Conservation (phyloP, 2,113 vertebrate genomes). For the Eretmochelys imbricata region DNA sequence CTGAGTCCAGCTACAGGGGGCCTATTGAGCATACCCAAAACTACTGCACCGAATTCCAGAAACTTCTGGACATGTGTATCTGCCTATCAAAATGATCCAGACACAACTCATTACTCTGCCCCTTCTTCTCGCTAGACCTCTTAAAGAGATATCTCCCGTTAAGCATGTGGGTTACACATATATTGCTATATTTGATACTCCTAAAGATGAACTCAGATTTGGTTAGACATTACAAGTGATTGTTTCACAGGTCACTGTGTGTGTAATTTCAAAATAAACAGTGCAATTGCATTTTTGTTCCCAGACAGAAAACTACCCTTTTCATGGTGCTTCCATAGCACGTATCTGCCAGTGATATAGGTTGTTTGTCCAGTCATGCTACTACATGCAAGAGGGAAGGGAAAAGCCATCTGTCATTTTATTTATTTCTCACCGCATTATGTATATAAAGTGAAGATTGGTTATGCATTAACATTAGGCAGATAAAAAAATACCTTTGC, state of each 20-base stretch:
- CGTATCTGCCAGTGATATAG: constrained; percentile 37
- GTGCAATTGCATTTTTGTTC: constrained; percentile 18
- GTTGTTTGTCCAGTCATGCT: constrained; percentile 52
- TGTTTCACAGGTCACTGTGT: constrained; percentile 44
- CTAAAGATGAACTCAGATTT: not conserved
- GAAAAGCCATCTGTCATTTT: constrained; percentile 65
- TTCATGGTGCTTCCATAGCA: constrained; percentile 1
- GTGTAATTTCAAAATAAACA: constrained; percentile 63
- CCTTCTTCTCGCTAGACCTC: no score
- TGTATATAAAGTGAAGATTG: constrained; percentile 46
- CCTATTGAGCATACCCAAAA: no score
- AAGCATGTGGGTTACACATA: not conserved
- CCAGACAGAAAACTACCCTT: constrained; percentile 20
- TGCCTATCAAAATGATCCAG: no score
- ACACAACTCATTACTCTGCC: no score
- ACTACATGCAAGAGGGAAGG: not conserved
- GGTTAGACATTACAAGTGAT: not conserved
- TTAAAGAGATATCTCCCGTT: no score
- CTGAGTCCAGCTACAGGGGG: no score
- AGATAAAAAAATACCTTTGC: constrained; percentile 32
- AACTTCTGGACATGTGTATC: no score
- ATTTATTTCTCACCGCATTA: constrained; percentile 59
- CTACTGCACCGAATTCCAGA: no score
- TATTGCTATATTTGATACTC: not conserved
- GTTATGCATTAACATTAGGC: constrained; percentile 24